These are phyloP conservation scores for Mactromeris polynyma DNA, from an alignment of 2,888 invertebrate species.

Conservation along the genomic window DNA sequence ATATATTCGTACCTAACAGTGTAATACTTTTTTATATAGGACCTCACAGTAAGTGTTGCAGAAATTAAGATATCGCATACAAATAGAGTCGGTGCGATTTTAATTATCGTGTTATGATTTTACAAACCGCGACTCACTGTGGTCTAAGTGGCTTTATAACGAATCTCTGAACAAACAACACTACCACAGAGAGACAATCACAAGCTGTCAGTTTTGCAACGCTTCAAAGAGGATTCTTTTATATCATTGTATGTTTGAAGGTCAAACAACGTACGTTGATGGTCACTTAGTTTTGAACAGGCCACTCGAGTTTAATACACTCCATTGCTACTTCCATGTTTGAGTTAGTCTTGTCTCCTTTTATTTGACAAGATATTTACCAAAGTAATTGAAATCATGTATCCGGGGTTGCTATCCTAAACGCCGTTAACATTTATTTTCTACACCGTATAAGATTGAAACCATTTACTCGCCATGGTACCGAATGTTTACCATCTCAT, in stretches of 20 bases:
- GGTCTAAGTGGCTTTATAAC: no score
- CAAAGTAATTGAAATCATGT: background rate
- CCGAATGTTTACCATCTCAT: no score
- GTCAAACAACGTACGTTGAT: background rate
- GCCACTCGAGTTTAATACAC: slow-evolving; percentile 1
- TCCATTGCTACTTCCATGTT: background rate
- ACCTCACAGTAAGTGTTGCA: no score
- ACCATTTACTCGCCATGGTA: background rate
- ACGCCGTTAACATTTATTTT: background rate
- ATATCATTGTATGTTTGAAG: background rate
- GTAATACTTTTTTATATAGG: no score
- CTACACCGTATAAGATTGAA: background rate
- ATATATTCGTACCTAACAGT: no score
- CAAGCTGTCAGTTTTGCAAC: background rate
- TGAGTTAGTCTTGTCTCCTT: background rate
- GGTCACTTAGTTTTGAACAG: background rate
- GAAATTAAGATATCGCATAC: no score
- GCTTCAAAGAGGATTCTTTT: background rate
- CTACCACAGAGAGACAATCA: background rate
- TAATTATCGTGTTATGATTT: no score
- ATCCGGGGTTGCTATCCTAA: background rate
- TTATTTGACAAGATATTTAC: background rate
- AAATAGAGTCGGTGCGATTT: no score
- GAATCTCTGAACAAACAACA: background rate
- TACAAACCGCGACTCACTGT: no score